These are phyloP conservation scores for Tilapia sparmanii DNA, from an alignment of 2,113 vertebrate genomes.

Conservation along the genomic window DNA sequence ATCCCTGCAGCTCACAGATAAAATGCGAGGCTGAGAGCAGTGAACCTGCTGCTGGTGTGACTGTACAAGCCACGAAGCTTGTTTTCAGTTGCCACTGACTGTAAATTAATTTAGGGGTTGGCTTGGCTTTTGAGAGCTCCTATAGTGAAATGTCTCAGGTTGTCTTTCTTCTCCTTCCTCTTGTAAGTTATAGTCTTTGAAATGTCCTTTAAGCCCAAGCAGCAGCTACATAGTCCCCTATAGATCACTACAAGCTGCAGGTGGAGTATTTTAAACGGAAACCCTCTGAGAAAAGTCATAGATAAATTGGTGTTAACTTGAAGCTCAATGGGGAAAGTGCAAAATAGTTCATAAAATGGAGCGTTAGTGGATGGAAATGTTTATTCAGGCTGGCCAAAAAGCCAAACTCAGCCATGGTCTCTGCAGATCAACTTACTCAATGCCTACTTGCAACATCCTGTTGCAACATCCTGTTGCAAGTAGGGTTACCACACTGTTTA, in stretches of 20 bases:
- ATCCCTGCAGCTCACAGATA: constrained; percentile 11
- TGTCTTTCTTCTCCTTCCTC: background rate
- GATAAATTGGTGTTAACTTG: background rate
- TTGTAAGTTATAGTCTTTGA: background rate
- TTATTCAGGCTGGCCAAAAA: background rate
- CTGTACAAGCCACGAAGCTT: background rate
- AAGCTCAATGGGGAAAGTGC: background rate
- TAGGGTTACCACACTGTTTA: background rate
- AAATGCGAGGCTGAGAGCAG: background rate
- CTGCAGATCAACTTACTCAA: background rate
- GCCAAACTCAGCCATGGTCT: background rate
- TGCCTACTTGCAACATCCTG: background rate
- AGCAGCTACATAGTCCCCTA: background rate
- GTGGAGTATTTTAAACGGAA: constrained; percentile 15
- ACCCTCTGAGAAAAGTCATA: background rate
- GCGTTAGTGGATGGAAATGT: background rate
- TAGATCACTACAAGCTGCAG: background rate
- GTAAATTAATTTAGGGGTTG: background rate
- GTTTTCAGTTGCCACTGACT: background rate
- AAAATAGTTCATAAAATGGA: background rate
- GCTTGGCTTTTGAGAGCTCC: background rate
- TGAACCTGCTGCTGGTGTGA: background rate
- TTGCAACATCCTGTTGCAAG: background rate
- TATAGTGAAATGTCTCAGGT: background rate
- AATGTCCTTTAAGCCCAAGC: background rate